These are phyloP conservation scores for Thripadectes ignobilis DNA, from an alignment of 2,797 vertebrate species.

Conservation along the genomic window DNA sequence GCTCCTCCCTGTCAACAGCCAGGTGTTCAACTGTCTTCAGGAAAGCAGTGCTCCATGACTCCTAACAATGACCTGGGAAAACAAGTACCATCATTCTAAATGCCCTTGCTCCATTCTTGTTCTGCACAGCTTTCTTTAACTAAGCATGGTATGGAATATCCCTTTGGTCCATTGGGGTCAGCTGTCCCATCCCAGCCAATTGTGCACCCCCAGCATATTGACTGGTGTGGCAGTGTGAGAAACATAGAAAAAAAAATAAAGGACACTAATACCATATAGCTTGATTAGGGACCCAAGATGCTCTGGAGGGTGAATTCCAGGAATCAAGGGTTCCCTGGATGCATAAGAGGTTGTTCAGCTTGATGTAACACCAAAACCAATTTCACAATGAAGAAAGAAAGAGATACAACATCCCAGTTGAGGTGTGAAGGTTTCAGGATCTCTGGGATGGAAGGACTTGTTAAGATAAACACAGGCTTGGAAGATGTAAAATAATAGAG, in stretches of 20 bases:
- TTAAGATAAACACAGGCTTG: neutral
- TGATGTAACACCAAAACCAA: neutral
- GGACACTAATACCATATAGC: neutral
- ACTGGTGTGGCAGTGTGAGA: neutral
- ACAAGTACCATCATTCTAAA: neutral
- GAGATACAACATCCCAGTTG: neutral
- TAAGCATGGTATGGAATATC: neutral
- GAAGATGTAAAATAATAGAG: neutral
- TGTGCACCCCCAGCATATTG: neutral
- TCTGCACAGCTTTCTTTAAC: neutral
- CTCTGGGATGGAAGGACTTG: neutral
- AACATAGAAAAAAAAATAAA: neutral
- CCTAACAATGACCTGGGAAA: neutral
- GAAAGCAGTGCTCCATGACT: neutral
- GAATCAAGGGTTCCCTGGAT: neutral
- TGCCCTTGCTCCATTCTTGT: neutral
- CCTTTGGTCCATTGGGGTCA: neutral
- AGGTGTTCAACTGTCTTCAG: neutral
- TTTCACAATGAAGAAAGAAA: neutral
- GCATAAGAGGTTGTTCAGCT: neutral
- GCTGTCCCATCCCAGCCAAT: neutral
- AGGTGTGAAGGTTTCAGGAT: neutral
- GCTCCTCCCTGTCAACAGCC: neutral
- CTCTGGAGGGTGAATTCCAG: neutral
- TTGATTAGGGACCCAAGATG: neutral